Conservation (phyloP, 2,888 invertebrate species). For the Acronicta aceris region DNA sequence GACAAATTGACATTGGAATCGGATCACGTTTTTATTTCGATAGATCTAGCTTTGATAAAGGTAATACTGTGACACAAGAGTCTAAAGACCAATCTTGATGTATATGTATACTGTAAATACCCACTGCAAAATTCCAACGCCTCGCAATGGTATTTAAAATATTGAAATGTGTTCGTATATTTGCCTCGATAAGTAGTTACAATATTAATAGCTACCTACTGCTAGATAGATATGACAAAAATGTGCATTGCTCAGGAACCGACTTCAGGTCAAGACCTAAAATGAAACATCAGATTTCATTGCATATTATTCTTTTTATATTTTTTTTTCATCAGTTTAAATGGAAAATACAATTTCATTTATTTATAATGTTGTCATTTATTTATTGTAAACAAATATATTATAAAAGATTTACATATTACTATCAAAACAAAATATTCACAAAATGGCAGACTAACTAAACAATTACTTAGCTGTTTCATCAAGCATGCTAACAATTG, state of each 20-base stretch:
- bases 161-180: too few relatives aligned
- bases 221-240: background rate
- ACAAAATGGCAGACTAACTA: slow-evolving; percentile 90
- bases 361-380: slow-evolving; percentile 89
- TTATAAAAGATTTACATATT: slow-evolving; percentile 90
- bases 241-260: background rate
- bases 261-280: slow-evolving; percentile 35
- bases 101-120: too few relatives aligned
- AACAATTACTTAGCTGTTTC: slow-evolving; percentile 88
- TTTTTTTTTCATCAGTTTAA: slow-evolving; percentile 89
- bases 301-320: slow-evolving; percentile 90
- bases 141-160: too few relatives aligned
- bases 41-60: too few relatives aligned
- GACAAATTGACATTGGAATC: too few relatives aligned
- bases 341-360: slow-evolving; percentile 89
- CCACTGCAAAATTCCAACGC: too few relatives aligned
- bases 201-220: too few relatives aligned
- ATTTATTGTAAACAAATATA: slow-evolving; percentile 90
- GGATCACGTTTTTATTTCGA: too few relatives aligned
- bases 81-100: too few relatives aligned
- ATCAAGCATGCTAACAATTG: slow-evolving; percentile 88
- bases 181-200: too few relatives aligned
- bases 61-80: too few relatives aligned
- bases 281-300: slow-evolving; percentile 86
- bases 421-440: slow-evolving; percentile 90